These are phyloP conservation scores for Lacerta agilis DNA, from an alignment of 2,797 vertebrate genomes.

Conservation along the genomic window DNA sequence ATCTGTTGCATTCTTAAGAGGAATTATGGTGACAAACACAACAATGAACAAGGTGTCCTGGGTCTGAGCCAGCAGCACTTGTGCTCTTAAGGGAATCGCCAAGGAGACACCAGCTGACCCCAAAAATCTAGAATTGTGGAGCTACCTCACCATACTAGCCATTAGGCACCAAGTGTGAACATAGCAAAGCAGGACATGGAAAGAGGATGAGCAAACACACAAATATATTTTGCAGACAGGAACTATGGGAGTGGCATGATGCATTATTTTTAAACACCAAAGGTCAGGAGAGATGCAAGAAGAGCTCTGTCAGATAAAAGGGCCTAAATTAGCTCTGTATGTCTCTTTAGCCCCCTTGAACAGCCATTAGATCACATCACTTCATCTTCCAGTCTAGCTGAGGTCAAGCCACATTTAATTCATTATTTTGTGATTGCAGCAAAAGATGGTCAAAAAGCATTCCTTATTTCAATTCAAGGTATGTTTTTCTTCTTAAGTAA, in stretches of 20 bases:
- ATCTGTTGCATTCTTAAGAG: background rate
- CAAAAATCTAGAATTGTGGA: background rate
- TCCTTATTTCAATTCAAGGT: slow-evolving; percentile 44
- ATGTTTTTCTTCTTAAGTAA: slow-evolving; percentile 26
- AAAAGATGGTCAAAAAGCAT: slow-evolving; percentile 44
- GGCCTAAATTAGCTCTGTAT: slow-evolving; percentile 9
- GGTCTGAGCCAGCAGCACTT: background rate
- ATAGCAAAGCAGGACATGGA: background rate
- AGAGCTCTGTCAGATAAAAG: background rate
- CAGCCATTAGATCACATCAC: slow-evolving; percentile 34
- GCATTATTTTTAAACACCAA: background rate
- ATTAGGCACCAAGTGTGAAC: background rate
- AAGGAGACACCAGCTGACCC: background rate
- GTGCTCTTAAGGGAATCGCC: background rate
- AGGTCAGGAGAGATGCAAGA: slow-evolving; percentile 36
- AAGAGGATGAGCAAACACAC: background rate
- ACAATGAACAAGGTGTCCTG: background rate
- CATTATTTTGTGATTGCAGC: slow-evolving; percentile 34
- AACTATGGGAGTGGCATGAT: background rate
- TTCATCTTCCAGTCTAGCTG: slow-evolving; percentile 50
- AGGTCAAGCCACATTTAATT: slow-evolving; percentile 53
- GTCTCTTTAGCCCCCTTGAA: slow-evolving; percentile 3
- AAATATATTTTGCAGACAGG: background rate
- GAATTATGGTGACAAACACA: background rate
- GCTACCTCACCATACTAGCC: background rate